phyloP scores from a whole-genome alignment of 2,113 vertebrate genomes.

The Cyphomyrus discorhynchus region DNA sequence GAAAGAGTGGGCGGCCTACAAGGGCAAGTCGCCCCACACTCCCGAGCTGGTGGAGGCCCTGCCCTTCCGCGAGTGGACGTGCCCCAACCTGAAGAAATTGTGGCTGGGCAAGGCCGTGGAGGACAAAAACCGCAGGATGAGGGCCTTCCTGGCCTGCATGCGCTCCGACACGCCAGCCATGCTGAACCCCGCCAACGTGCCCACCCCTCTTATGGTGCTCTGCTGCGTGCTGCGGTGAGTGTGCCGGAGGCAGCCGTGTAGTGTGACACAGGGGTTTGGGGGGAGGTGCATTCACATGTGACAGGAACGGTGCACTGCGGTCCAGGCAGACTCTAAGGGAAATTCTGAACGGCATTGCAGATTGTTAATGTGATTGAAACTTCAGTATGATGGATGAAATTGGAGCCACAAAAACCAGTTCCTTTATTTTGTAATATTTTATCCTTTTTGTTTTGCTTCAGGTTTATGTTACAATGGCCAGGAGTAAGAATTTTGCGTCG shows the following conservation, averaged over 20 bases:
- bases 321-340: not conserved
- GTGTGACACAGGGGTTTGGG: not conserved
- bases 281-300: not conserved
- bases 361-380: not conserved
- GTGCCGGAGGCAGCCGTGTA: not conserved
- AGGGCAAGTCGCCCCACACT: slow-evolving; percentile 90
- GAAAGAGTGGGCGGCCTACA: slow-evolving; percentile 95
- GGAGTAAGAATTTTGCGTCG: slow-evolving; percentile 89
- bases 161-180: slow-evolving; percentile 91
- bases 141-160: slow-evolving; percentile 91
- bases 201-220: slow-evolving; percentile 89
- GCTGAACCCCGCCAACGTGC: slow-evolving; percentile 85
- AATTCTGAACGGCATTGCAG: not conserved
- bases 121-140: slow-evolving; percentile 92
- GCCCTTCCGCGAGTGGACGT: slow-evolving; percentile 92
- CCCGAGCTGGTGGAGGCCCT: slow-evolving; percentile 92
- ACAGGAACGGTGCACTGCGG: not conserved
- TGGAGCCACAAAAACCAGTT: slow-evolving; percentile 23
- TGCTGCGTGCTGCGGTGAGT: slow-evolving; percentile 89
- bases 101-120: slow-evolving; percentile 91
- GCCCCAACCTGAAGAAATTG: slow-evolving; percentile 86
- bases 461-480: slow-evolving; percentile 97
- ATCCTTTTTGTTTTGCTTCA: slow-evolving; percentile 59
- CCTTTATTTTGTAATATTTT: slow-evolving; percentile 42
- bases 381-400: not conserved